Percentiles rank a stretch among this genome's conserved stretches.
These are phyloP conservation scores for Bemisia tabaci DNA, from an alignment of 1,140 invertebrate genomes.

Conservation along the genomic window DNA sequence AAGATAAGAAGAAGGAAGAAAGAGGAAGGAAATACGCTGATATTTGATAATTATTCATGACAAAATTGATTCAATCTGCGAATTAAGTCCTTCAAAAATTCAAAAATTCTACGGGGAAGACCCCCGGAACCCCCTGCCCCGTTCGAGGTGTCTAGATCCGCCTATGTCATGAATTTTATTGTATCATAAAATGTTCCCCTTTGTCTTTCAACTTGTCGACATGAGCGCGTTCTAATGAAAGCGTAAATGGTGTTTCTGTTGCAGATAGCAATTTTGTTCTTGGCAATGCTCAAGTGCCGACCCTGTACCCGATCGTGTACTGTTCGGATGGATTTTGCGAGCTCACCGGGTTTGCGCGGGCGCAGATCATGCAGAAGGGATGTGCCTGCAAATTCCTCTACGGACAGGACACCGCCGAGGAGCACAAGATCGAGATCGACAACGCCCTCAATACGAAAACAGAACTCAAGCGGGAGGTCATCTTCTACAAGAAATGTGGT, in stretches of 20 bases:
- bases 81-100: too few species aligned
- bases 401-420: constrained; percentile 76
- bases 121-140: too few species aligned
- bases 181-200: too few species aligned
- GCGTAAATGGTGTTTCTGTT: constrained; percentile 31
- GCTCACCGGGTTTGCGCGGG: constrained; percentile 81
- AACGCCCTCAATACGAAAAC: constrained; percentile 74
- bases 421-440: constrained; percentile 78
- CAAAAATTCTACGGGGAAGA: too few species aligned
- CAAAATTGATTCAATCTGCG: too few species aligned
- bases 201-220: too few species aligned
- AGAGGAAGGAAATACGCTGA: too few species aligned
- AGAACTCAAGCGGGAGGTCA: constrained; percentile 85
- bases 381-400: constrained; percentile 94
- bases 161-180: too few species aligned
- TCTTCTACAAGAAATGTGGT: constrained; percentile 92
- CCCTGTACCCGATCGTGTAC: constrained; percentile 86
- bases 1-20: too few species aligned
- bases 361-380: constrained; percentile 93
- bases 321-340: constrained; percentile 97
- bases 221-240: too few species aligned
- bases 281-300: constrained; percentile 86
- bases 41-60: too few species aligned
- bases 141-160: too few species aligned
- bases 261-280: constrained; percentile 96